Conservation (phyloP, 2,888 invertebrate species). For the Lycocerus yunnanus region DNA sequence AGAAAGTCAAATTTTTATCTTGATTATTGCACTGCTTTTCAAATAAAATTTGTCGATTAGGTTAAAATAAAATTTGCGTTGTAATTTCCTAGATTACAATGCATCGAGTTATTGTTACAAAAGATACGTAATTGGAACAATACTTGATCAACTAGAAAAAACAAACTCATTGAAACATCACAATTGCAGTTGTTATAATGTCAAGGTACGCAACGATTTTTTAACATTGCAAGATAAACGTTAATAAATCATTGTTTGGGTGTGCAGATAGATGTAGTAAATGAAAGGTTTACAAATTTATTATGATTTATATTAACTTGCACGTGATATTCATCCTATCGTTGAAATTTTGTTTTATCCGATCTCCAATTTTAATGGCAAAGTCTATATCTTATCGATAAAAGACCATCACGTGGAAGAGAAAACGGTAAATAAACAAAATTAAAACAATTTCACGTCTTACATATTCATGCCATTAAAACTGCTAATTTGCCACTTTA, state of each 20-base stretch:
- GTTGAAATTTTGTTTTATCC: background rate
- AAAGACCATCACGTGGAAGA: background rate
- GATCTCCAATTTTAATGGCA: background rate
- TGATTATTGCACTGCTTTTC: background rate
- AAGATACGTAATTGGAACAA: background rate
- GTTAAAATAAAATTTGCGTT: background rate
- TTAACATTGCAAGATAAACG: background rate
- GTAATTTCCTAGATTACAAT: background rate
- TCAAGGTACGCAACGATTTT: background rate
- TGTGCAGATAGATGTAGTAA: background rate
- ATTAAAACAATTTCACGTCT: background rate
- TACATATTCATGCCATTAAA: slow-evolving; percentile 2
- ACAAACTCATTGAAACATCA: background rate
- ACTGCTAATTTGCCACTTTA: slow-evolving; percentile 6
- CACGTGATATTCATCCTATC: background rate
- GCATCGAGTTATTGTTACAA: background rate
- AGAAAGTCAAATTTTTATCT: background rate
- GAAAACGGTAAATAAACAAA: background rate
- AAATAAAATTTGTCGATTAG: background rate
- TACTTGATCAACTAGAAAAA: background rate
- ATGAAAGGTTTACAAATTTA: background rate
- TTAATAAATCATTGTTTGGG: background rate
- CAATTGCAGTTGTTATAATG: background rate
- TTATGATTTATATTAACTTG: background rate
- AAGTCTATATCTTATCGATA: background rate